Conservation (phyloP, 2,113 vertebrate genomes). For the Castor canadensis region DNA sequence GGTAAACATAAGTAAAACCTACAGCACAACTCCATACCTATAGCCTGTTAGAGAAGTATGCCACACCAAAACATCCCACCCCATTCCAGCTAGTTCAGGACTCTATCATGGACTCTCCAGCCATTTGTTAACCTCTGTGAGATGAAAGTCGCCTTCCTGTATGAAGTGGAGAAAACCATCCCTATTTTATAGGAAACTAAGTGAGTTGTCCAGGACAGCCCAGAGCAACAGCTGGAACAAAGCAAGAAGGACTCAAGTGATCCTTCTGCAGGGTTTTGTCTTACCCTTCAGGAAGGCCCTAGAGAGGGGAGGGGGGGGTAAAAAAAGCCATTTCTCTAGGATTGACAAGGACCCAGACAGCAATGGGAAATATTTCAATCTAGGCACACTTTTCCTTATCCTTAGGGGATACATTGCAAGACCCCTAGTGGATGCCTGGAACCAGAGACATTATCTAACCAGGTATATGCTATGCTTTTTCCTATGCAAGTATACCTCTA, state of each 20-base stretch:
- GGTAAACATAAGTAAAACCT: not conserved
- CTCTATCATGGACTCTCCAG: fast-evolving
- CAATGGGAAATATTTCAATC: fast-evolving
- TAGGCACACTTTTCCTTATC: no score
- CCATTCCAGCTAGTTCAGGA: not conserved
- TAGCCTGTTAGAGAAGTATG: not conserved
- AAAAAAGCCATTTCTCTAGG: not conserved
- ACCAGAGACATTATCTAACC: not conserved
- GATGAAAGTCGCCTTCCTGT: not conserved
- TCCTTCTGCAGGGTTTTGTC: fast-evolving
- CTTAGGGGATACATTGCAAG: not conserved
- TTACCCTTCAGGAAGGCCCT: not conserved
- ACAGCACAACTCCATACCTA: not conserved
- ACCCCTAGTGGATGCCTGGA: not conserved
- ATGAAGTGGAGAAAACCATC: not conserved
- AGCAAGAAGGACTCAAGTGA: not conserved
- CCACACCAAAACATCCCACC: not conserved
- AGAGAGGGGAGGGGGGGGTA: no score
- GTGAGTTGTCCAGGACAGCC: not conserved
- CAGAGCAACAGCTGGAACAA: not conserved
- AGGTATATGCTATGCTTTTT: no score
- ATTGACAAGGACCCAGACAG: fast-evolving
- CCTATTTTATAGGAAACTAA: not conserved
- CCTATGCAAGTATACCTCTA: not conserved
- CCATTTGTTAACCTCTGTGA: not conserved